Conservation (phyloP, 1,140 invertebrate genomes). For the Drosophila arizonae region DNA sequence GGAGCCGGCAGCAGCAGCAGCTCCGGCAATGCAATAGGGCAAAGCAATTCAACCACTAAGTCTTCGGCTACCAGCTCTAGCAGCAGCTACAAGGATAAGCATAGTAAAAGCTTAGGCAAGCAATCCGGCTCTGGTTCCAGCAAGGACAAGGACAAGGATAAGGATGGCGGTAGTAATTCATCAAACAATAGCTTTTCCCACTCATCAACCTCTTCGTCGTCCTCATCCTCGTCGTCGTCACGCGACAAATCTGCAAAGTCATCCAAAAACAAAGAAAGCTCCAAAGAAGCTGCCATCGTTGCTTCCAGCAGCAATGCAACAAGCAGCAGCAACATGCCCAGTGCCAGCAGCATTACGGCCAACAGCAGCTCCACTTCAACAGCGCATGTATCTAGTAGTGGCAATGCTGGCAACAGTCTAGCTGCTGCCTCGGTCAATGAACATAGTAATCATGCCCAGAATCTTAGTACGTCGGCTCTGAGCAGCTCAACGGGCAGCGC, state of each 20-base stretch:
- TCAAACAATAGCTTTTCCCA: slow-evolving; percentile 61
- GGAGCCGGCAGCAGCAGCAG: slow-evolving; percentile 32
- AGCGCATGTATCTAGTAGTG: slow-evolving; percentile 52
- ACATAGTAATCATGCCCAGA: slow-evolving; percentile 67
- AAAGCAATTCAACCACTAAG: slow-evolving; percentile 43
- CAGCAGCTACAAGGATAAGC: slow-evolving; percentile 75
- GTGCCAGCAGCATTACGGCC: slow-evolving; percentile 5
- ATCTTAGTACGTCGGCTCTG: slow-evolving; percentile 50
- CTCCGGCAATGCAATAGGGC: slow-evolving; percentile 11
- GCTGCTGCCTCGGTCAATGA: slow-evolving; percentile 29
- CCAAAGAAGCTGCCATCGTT: slow-evolving; percentile 14
- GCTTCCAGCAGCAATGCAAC: slow-evolving; percentile 26
- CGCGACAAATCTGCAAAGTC: slow-evolving; percentile 77
- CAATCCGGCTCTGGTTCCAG: slow-evolving; percentile 67
- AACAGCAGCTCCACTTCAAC: slow-evolving; percentile 25
- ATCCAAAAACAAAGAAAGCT: slow-evolving; percentile 74
- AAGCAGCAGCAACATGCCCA: slow-evolving; percentile 52
- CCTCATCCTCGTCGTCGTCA: slow-evolving; percentile 68
- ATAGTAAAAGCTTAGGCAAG: slow-evolving; percentile 71
- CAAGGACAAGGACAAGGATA: slow-evolving; percentile 78
- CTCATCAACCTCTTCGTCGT: slow-evolving; percentile 60
- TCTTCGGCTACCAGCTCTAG: slow-evolving; percentile 53
- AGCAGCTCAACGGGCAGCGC: slow-evolving; percentile 9
- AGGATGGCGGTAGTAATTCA: slow-evolving; percentile 59
- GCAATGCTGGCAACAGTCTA: slow-evolving; percentile 7